Conservation (phyloP, 2,888 invertebrate genomes). For the Eugnorisma glareosa region DNA sequence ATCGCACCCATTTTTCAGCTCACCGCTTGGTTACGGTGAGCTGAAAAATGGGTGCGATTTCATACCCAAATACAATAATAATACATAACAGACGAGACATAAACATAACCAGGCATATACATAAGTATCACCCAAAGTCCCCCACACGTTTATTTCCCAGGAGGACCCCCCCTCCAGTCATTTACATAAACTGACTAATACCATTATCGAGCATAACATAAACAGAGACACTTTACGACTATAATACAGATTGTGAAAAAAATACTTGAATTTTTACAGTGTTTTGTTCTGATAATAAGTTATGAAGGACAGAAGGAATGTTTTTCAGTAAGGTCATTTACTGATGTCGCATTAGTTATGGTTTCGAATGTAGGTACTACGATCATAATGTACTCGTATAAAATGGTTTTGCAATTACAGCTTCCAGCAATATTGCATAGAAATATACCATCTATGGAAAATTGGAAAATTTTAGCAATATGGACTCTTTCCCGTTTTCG, state of each 20-base stretch:
- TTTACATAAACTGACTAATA: slow-evolving; percentile 85
- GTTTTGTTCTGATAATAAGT: slow-evolving; percentile 40
- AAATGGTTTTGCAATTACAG: too few relatives aligned
- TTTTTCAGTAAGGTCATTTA: background rate
- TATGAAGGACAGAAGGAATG: background rate
- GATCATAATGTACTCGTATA: too few relatives aligned
- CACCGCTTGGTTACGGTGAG: too few relatives aligned
- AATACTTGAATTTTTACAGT: slow-evolving; percentile 50
- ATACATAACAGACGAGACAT: background rate
- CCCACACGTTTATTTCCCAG: slow-evolving; percentile 78
- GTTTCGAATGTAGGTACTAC: too few relatives aligned
- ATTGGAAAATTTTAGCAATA: too few relatives aligned
- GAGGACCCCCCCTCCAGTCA: slow-evolving; percentile 74
- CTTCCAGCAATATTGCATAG: too few relatives aligned
- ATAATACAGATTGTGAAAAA: slow-evolving; percentile 69
- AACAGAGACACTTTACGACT: slow-evolving; percentile 78
- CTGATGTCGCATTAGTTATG: background rate
- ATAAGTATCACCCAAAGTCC: slow-evolving; percentile 63
- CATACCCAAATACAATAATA: slow-evolving; percentile 21
- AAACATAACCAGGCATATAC: slow-evolving; percentile 64
- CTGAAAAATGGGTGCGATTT: too few relatives aligned
- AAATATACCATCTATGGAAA: too few relatives aligned
- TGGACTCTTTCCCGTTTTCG: too few relatives aligned
- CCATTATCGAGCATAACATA: slow-evolving; percentile 80
- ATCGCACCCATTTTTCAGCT: slow-evolving; percentile 9